Evolutionary conservation across 2,888 invertebrate species (phyloP).

Genomic region (Tethea ocularis): DNA sequence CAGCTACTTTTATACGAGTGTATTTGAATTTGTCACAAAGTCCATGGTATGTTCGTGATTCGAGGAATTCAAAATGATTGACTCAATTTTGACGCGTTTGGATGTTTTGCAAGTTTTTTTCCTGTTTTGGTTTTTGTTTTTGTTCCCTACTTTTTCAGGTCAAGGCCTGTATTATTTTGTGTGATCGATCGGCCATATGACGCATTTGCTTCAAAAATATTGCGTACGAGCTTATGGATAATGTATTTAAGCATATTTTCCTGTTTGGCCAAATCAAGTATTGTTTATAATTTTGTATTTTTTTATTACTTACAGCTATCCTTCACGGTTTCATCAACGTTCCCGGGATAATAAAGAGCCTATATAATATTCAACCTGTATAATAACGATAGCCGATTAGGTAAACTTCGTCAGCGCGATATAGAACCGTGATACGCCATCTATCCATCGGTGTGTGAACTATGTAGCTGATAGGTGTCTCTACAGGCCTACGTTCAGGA

Average conservation of each 20-base stretch:
- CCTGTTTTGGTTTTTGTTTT: conserved; percentile 21
- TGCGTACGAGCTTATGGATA: neutral
- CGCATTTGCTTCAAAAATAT: neutral
- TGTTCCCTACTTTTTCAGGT: conserved; percentile 20
- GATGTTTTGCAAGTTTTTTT: conserved; percentile 27
- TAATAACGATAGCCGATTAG: no score
- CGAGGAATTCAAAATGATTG: conserved; percentile 29
- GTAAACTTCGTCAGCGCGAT: no score
- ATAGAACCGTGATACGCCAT: no score
- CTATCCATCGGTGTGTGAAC: no score
- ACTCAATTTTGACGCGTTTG: conserved; percentile 28
- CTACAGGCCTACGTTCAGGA: no score
- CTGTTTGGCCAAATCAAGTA: neutral
- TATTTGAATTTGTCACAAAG: neutral
- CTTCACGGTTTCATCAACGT: no score
- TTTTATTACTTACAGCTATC: no score
- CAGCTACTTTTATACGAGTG: neutral
- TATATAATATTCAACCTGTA: no score
- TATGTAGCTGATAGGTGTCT: no score
- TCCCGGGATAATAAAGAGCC: no score
- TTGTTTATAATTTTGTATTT: no score
- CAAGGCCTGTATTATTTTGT: conserved; percentile 19
- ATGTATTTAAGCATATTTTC: neutral
- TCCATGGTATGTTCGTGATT: conserved; percentile 11
- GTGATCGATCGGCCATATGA: no score